Base-by-base conservation (phyloP, 2,797 vertebrate species). In the Antennarius maculatus region DNA sequence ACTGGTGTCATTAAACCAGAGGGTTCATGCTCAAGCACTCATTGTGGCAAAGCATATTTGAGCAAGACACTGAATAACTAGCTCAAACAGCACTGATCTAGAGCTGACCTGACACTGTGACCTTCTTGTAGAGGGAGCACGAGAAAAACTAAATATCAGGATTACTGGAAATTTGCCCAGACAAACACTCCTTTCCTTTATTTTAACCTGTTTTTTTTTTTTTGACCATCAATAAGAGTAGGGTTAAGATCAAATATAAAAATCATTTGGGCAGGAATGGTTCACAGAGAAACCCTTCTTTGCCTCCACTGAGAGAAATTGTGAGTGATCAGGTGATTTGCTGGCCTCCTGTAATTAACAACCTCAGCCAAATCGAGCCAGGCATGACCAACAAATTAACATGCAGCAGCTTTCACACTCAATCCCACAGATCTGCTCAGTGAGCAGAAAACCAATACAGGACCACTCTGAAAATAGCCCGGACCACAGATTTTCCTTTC, bases 271-370 rank as follows among this genome's bases (percentile, higher is more conserved):
- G 34, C 58, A 51, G 27, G n/a, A 74, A 72, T 48, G 37, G 66
- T 48, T 57, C 46, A 41, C 50, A 77, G 65, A 51, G 80, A 76
- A 23, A 61, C 71, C 50, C 1, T 31, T 45, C 58, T 68, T 59
- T 71, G 62, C 45, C 71, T 79, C 71, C 63, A 76, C 34, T 66
- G 66, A 82, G 73, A 67, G 66, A 67, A 74, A 52, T 74, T 69
- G 74, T 34, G 86, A 78, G 73, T 60, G 82, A 90, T 93, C 92
- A 92, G 91, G 91, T 92, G 92, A 86, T 89, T 81, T 69, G 60
- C 71, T 77, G 75, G 77, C 80, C 81, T 89, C 76, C 79, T 85
- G 84, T 90, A 93, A 93, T 93, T 89, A 93, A 90, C 88, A 89
- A 88, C 86, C 81, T 74, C 82, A 84, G 84, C 84, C 88, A 90